Evolutionary conservation across 2,888 invertebrate species (phyloP), one percentile per base, ranked within the genome.

Genomic region (Patella ulyssiponensis): DNA sequence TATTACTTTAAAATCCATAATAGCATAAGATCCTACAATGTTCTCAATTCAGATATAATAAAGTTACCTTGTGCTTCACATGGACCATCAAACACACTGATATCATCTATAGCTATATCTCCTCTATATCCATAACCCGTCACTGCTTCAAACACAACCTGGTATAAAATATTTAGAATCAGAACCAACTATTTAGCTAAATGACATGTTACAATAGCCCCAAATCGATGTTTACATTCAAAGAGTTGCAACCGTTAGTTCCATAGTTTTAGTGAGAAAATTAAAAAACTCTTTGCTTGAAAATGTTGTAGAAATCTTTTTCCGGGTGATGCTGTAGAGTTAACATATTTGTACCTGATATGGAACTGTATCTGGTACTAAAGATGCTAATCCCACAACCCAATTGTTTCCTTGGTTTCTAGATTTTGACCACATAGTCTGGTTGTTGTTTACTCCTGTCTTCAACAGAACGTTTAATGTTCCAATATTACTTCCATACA

Each of bases 41-140:
- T 44, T 44, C 44, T 9, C 44, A 44, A 44, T 44, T 44, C 44
- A 44, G 44, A 7, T 44, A 9, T 44, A 44, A 44, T 44, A 9
- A 44, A 44, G 9, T 44, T 44, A 44, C 44, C 44, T 44, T 9
- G 44, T 7, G 44, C 44, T 44, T 44, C 74, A 79, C 87, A 87
- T n/a, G 83, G 74, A 76, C 85, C 88, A 64, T 78, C 58, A 23
- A 84, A 81, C 58, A 87, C 82, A 9, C 84, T 80, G 20, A 89
- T 77, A 77, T 90, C 90, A 79, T 90, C 89, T 69, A 90, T 81
- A 53, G 86, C 87, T 15, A 89, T 87, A 76, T 88, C 87, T 64
- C 88, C 87, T 14, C 73, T 73, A 77, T 79, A 83, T 51, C 85
- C 84, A 69, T 69, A 79, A 15, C 87, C 87, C 7, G 85, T 82